Percentiles rank a stretch among this genome's conserved stretches.
Evolutionary conservation across 2,113 vertebrate genomes (phyloP).

Genomic region (Cranoglanis bouderius): DNA sequence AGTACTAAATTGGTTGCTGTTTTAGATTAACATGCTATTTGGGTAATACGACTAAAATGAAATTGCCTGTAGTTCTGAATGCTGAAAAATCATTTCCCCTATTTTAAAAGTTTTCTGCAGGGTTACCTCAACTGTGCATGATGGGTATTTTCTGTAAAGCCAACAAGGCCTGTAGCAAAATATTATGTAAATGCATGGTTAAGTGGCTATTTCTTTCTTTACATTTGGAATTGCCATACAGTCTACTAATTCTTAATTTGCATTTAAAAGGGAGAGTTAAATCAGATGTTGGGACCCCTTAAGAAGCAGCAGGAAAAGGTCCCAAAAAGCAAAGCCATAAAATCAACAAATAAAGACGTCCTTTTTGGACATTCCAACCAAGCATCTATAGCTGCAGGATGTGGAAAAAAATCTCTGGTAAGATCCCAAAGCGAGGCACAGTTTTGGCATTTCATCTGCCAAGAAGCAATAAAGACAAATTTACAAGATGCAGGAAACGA

Average conservation of each 20-base stretch:
- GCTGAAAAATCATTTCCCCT: slow-evolving; percentile 29
- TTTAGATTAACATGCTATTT: background rate
- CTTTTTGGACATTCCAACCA: slow-evolving; percentile 66
- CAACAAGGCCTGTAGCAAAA: slow-evolving; percentile 31
- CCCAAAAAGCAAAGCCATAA: slow-evolving; percentile 72
- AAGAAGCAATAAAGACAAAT: slow-evolving; percentile 54
- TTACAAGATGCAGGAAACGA: slow-evolving; percentile 53
- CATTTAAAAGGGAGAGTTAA: slow-evolving; percentile 74
- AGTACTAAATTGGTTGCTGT: slow-evolving; percentile 10
- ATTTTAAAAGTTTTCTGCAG: slow-evolving; percentile 31
- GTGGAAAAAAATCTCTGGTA: slow-evolving; percentile 71
- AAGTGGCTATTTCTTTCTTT: slow-evolving; percentile 51
- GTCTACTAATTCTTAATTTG: slow-evolving; percentile 68
- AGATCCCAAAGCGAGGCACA: slow-evolving; percentile 58
- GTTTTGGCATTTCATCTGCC: slow-evolving; percentile 53
- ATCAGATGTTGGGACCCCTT: slow-evolving; percentile 70
- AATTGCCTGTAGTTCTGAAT: slow-evolving; percentile 12
- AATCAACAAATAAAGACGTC: slow-evolving; percentile 73
- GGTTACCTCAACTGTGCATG: slow-evolving; percentile 29
- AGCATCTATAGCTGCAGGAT: slow-evolving; percentile 70
- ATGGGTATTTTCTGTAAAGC: slow-evolving; percentile 34
- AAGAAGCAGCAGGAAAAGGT: slow-evolving; percentile 71
- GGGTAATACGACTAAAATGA: slow-evolving; percentile 11
- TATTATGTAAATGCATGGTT: slow-evolving; percentile 56
- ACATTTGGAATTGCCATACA: slow-evolving; percentile 51